Base-by-base conservation (phyloP, 2,797 vertebrate genomes). In the Micromesistius poutassou region DNA sequence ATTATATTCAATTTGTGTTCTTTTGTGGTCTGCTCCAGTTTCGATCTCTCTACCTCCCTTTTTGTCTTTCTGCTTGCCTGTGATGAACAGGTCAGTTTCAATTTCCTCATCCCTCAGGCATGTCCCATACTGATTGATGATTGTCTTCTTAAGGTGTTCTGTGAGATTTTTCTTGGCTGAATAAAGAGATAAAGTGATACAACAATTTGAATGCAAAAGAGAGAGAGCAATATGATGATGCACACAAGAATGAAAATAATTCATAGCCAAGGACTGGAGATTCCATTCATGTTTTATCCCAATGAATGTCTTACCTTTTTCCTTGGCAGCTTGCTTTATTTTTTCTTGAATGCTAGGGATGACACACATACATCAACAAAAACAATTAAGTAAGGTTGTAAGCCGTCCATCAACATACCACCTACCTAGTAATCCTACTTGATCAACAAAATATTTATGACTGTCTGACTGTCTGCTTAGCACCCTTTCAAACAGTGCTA, bases 61-160 rank as follows among this genome's bases (percentile, higher is more conserved):
- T 2, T 4, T 25, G 55, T 22, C 9, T 1, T 0, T 8, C 13
- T 1, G 22, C 14, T 42, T 28, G 42, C 19, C 28, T 66, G 19
- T 75, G 19, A 74, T 0, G 0, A 40, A 72, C 38, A 87, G 31
- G 22, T 79, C 70, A 4, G 77, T 68, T 1, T 78, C 25, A 4
- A 0, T 36, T 2, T 46, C 2, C 6, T 16, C 0, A 7, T 2
- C 0, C 35, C 0, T 1, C 1, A 42, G 22, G 31, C 31, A 0
- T 0, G 5, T 0, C 33, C 71, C 0, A 71, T 74, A 28, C 10
- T 76, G 0, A 5, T 3, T 1, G 31, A 35, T 2, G 22, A 81
- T 74, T 19, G 0, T 74, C 4, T 0, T 22, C 74, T 73, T 79
- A 19, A 77, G 31, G 3, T 10, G 2, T 35, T 0, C 0, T 66